Evolutionary conservation across 1,140 invertebrate genomes (phyloP), one percentile per base, ranked within the genome.

Genomic region (Sinonovacula constricta): DNA sequence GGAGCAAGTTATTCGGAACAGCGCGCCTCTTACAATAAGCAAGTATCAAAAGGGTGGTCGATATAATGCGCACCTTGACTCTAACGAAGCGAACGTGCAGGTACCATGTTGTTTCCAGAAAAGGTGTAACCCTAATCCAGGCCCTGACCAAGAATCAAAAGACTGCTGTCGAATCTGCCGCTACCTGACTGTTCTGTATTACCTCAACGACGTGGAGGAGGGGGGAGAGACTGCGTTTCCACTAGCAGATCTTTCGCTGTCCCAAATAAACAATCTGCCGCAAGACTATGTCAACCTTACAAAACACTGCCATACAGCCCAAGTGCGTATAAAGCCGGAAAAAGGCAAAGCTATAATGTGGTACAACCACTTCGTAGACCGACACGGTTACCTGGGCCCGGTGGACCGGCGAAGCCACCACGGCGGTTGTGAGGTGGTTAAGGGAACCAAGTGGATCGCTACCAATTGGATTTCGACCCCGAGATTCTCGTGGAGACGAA

Each of bases 201-300:
- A 80, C 33, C 70, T 80, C 1, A 67, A 51, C 51, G 70, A 80
- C 26, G 78, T 80, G 30, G 69, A 74, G 28, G 70, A 74, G 33
- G 78, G 78, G 15, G 78, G 78, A 18, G 78, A 80, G 36, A 80
- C 78, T 0, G 78, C 78, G 3, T 80, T 80, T 59, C 78, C 70
- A 33, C 15, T 80, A 14, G 78, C 78, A 34, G 70, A 75, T 53
- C 5, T 36, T 14, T 12, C 54, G 10, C 7, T 69, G 15, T 22
- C 5, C 36, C 30, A 33, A 18, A 62, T 69, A 22, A 14, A 30
- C 14, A 30, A 36, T 14, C 24, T 18, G 18, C n/a, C 10, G 14
- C 22, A 70, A 24, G 12, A 36, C 22, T 78, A 66, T 65, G 14
- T n/a, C 1, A 69, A 78, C 63, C 56, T 80, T 4, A 65, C 56